Conservation (phyloP, 2,113 vertebrate genomes). For the Bubalus kerabau region DNA sequence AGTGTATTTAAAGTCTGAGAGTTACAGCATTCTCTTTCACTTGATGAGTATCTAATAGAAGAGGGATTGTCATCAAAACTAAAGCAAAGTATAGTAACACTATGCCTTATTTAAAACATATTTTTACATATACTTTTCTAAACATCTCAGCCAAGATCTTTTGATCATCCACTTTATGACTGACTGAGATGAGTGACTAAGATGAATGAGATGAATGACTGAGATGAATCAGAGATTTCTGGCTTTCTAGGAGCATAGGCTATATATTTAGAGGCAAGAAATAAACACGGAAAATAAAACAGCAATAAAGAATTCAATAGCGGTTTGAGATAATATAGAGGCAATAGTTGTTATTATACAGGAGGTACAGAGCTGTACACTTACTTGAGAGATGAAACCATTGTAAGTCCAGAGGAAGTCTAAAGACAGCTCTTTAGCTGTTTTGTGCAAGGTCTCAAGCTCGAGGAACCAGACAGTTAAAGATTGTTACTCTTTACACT, state of each 20-base stretch:
- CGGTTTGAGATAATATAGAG: background rate
- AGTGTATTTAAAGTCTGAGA: background rate
- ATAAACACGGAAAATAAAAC: background rate
- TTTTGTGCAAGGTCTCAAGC: background rate
- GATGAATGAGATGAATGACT: background rate
- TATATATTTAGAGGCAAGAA: background rate
- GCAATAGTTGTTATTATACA: background rate
- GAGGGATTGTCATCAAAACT: background rate
- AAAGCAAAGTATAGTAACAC: background rate
- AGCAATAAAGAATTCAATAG: background rate
- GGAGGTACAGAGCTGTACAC: background rate
- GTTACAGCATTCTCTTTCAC: background rate
- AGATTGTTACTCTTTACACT: background rate
- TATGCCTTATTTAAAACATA: background rate
- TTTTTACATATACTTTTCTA: background rate
- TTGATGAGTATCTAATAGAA: background rate
- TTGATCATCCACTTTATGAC: background rate
- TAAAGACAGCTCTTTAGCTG: background rate
- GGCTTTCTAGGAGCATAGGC: background rate
- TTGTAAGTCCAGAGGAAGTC: background rate
- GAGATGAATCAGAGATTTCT: background rate
- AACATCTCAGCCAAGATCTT: background rate
- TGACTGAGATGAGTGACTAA: background rate
- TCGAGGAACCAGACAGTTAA: background rate
- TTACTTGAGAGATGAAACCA: background rate